A percentile compares a stretch with the other conserved stretches of the same genome.
phyloP scores from a whole-genome alignment of 1,140 invertebrate species.

The Drosophila sucinea region DNA sequence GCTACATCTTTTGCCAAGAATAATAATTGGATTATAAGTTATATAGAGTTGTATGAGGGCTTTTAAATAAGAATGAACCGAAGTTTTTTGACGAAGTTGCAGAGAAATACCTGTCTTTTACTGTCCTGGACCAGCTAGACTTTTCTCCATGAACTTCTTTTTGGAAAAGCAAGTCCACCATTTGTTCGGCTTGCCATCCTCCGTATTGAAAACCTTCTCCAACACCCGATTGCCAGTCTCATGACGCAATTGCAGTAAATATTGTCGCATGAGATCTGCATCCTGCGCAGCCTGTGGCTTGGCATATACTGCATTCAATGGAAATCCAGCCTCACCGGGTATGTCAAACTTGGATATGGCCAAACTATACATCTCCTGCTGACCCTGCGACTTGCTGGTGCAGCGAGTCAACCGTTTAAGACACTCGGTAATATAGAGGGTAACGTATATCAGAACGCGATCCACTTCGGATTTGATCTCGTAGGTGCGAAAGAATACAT shows the following conservation, averaged over 20 bases:
- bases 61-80: not conserved
- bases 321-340: slow-evolving; percentile 97
- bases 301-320: slow-evolving; percentile 98
- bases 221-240: slow-evolving; percentile 95
- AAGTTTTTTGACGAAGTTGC: no score
- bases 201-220: slow-evolving; percentile 95
- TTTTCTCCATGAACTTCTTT: slow-evolving; percentile 99
- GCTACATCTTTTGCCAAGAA: no score
- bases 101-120: slow-evolving; percentile 30
- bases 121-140: slow-evolving; percentile 85
- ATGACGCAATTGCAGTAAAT: slow-evolving; percentile 96
- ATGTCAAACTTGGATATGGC: slow-evolving; percentile 98
- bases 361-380: slow-evolving; percentile 97
- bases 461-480: slow-evolving; percentile 99
- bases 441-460: slow-evolving; percentile 98
- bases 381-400: slow-evolving; percentile 93
- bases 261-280: slow-evolving; percentile 95
- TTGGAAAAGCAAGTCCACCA: slow-evolving; percentile 99
- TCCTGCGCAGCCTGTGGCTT: slow-evolving; percentile 92
- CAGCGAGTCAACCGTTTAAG: slow-evolving; percentile 97
- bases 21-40: no score
- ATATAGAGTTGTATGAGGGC: no score
- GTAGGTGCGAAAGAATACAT: slow-evolving; percentile 99
- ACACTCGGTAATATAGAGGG: slow-evolving; percentile 99
- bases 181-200: slow-evolving; percentile 97